Evolutionary conservation across 2,888 invertebrate genomes (phyloP).

Genomic region (Auanema freiburgensis): DNA sequence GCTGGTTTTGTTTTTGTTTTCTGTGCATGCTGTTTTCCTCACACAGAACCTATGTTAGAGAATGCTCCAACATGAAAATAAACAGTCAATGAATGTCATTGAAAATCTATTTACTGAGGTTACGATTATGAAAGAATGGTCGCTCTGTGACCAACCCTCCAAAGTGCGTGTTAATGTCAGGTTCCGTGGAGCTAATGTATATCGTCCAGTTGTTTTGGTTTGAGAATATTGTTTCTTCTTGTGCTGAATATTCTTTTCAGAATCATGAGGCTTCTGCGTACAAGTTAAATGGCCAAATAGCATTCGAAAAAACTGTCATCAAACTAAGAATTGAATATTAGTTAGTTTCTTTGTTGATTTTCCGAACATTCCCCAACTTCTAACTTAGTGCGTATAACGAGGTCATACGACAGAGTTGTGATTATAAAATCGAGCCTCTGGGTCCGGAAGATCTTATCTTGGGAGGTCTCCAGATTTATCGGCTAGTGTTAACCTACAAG

Average conservation of each 20-base stretch:
- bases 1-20: too few species aligned
- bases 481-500: conserved; percentile 82
- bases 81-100: too few species aligned
- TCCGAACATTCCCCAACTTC: not conserved
- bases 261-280: not conserved
- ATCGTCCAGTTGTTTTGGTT: not conserved
- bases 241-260: not conserved
- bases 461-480: conserved; percentile 95
- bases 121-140: too few species aligned
- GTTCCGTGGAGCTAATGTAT: conserved; percentile 36
- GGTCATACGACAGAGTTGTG: conserved; percentile 73
- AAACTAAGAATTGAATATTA: not conserved
- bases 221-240: not conserved
- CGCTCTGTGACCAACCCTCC: conserved; percentile 24
- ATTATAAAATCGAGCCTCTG: conserved; percentile 79
- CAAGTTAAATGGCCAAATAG: not conserved
- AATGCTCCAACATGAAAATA: too few species aligned
- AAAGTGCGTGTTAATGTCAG: conserved; percentile 41
- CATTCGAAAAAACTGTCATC: not conserved
- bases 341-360: not conserved
- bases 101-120: too few species aligned
- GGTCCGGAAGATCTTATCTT: conserved; percentile 81
- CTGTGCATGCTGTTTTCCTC: too few species aligned
- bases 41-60: too few species aligned
- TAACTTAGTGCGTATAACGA: conserved; percentile 25